Conservation (phyloP, 2,888 invertebrate species). For the Sesamia inferens region DNA sequence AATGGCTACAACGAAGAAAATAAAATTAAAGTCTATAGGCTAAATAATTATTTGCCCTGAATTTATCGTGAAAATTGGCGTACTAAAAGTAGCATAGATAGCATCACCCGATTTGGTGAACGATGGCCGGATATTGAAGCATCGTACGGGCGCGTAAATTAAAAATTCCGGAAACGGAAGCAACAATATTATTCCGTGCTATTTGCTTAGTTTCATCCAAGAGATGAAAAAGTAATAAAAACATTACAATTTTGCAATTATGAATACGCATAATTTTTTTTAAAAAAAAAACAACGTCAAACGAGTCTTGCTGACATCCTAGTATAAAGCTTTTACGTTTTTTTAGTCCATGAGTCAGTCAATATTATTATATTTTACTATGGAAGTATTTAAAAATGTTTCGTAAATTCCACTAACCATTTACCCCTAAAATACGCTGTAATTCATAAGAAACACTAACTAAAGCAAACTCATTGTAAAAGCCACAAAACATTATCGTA, state of each 20-base stretch:
- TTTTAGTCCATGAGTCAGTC: neutral
- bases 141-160: constrained; percentile 73
- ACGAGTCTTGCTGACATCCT: neutral
- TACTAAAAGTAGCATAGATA: constrained; percentile 46
- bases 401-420: neutral
- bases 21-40: neutral
- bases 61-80: constrained; percentile 50
- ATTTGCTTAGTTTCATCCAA: constrained; percentile 65
- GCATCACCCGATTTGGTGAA: constrained; percentile 59
- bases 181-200: constrained; percentile 61
- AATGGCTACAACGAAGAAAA: neutral
- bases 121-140: constrained; percentile 77
- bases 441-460: constrained; percentile 47
- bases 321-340: neutral
- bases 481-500: constrained; percentile 61
- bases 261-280: constrained; percentile 14
- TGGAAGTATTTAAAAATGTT: neutral
- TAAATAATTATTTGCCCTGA: neutral
- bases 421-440: constrained; percentile 29
- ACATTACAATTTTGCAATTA: constrained; percentile 9
- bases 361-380: neutral
- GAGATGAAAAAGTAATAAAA: constrained; percentile 38
- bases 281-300: neutral
- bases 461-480: constrained; percentile 57
- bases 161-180: constrained; percentile 75